phyloP scores from a whole-genome alignment of 2,888 invertebrate genomes.

The Hypolimnas misippus region DNA sequence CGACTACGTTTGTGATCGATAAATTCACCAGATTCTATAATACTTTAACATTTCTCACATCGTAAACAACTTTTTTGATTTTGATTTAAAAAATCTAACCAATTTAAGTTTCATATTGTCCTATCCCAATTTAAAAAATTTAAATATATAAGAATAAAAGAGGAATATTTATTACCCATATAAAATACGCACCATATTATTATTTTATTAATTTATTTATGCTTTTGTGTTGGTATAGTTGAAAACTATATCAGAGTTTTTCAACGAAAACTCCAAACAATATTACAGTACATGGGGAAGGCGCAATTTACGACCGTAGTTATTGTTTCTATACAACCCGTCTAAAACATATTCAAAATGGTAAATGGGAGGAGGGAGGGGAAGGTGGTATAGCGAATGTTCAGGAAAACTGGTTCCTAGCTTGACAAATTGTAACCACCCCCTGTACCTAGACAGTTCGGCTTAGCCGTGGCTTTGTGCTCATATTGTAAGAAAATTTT shows the following conservation, averaged over 20 bases:
- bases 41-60: no score
- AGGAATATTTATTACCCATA: no score
- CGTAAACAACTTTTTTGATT: no score
- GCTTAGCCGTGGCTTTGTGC: slow-evolving; percentile 17
- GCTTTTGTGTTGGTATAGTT: no score
- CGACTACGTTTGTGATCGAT: slow-evolving; percentile 36
- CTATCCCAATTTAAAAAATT: no score
- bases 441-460: not conserved
- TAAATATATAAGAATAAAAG: no score
- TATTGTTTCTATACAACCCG: slow-evolving; percentile 25
- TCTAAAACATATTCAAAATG: slow-evolving; percentile 21
- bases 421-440: slow-evolving; percentile 28
- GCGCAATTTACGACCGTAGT: slow-evolving; percentile 23
- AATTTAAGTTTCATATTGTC: no score
- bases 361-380: slow-evolving; percentile 1
- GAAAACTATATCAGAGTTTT: slow-evolving; percentile 3
- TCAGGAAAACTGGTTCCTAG: slow-evolving; percentile 23
- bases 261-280: slow-evolving; percentile 9
- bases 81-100: no score
- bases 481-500: not conserved
- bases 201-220: no score
- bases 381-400: slow-evolving; percentile 2
- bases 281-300: slow-evolving; percentile 21
- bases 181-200: no score
- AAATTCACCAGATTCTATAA: slow-evolving; percentile 12